A percentile compares a stretch with the other conserved stretches of the same genome.
Conservation (phyloP, 2,888 invertebrate species). For the Luperina testacea region DNA sequence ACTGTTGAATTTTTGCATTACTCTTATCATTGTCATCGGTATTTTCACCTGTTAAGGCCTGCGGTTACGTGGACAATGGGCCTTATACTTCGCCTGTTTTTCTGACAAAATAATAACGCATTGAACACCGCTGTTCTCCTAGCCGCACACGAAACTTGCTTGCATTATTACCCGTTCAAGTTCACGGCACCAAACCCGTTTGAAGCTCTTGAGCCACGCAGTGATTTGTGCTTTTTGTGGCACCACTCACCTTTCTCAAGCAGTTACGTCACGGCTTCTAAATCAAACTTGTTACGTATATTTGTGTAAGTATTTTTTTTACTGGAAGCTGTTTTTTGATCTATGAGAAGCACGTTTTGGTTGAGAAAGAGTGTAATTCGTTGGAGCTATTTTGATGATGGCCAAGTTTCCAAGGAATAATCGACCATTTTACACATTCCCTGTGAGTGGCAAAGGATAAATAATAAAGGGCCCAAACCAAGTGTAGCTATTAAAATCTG, state of each 20-base stretch:
- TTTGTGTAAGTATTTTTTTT: constrained; percentile 37
- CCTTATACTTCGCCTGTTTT: too few species aligned
- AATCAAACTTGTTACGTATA: constrained; percentile 39
- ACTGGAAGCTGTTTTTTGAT: constrained; percentile 21
- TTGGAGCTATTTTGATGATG: neutral
- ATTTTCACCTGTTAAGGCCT: neutral
- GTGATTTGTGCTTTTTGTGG: constrained; percentile 59
- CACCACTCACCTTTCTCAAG: constrained; percentile 47
- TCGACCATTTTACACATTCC: neutral
- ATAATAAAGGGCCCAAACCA: neutral
- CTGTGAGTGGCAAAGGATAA: neutral
- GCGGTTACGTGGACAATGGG: too few species aligned
- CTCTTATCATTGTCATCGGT: neutral
- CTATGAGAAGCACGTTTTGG: neutral
- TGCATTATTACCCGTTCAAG: constrained; percentile 59
- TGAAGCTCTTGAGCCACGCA: constrained; percentile 33
- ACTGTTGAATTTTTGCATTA: neutral
- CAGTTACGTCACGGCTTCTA: constrained; percentile 46
- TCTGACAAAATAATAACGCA: neutral
- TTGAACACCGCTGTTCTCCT: constrained; percentile 22
- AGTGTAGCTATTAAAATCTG: neutral
- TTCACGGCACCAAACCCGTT: constrained; percentile 66
- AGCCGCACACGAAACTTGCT: constrained; percentile 29
- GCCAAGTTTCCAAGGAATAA: neutral
- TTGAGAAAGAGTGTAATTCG: constrained; percentile 10